A percentile compares a stretch with the other conserved stretches of the same genome.
Conservation (phyloP, 2,113 vertebrate species). For the Semnopithecus entellus region DNA sequence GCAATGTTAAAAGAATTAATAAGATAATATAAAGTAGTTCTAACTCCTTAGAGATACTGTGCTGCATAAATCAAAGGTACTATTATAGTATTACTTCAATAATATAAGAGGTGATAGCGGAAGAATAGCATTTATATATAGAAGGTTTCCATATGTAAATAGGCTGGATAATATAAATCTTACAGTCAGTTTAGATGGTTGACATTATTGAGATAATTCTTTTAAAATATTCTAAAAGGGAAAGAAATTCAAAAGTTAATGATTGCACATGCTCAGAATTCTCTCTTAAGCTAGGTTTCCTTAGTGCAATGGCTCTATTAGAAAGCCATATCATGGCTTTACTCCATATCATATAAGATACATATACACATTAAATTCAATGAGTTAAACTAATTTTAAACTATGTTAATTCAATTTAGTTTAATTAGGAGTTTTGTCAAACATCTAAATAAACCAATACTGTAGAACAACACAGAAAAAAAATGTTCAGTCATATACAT, state of each 20-base stretch:
- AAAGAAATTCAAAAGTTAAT: slow-evolving; percentile 45
- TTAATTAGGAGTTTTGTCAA: not conserved
- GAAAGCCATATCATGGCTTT: not conserved
- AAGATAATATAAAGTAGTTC: slow-evolving; percentile 17
- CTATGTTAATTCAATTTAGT: not conserved
- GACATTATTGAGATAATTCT: slow-evolving; percentile 40
- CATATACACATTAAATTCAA: not conserved
- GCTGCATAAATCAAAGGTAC: not conserved
- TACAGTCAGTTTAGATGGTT: slow-evolving; percentile 18
- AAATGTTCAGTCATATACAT: not conserved
- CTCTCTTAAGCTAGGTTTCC: not conserved
- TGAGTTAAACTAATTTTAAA: not conserved
- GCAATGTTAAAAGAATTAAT: slow-evolving; percentile 29
- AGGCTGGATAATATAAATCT: not conserved
- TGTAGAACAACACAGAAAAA: not conserved
- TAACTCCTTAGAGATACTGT: not conserved
- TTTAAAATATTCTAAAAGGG: slow-evolving; percentile 54
- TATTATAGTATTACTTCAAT: not conserved
- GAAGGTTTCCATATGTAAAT: slow-evolving; percentile 30
- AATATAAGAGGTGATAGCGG: not conserved
- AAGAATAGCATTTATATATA: not conserved
- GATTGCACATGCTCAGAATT: slow-evolving; percentile 8
- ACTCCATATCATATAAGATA: not conserved
- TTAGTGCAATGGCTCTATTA: not conserved
- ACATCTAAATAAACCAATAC: not conserved